Base-by-base conservation (phyloP, 1,140 invertebrate genomes). In the Heliothis virescens region DNA sequence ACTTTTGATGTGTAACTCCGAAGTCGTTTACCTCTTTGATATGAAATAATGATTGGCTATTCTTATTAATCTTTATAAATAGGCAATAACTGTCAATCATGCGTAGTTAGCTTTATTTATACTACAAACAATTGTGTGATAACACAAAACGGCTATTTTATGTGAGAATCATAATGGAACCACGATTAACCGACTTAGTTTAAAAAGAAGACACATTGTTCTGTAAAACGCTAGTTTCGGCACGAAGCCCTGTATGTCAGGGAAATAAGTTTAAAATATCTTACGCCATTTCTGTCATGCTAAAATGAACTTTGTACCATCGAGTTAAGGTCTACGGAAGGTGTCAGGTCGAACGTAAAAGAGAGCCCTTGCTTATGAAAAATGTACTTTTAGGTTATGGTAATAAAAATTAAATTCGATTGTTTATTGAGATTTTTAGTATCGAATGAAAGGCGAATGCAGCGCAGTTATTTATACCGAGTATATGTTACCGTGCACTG, bases 191-290 rank as follows among this genome's bases (percentile, higher is more conserved):
- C 87, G 88, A 90, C 87, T 89, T 87, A 90, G 86, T 90, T 90
- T 87, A 91, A 93, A 93, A 94, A 92, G 86, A 92, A 91, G 90
- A 94, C 83, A 88, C 89, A 93, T 93, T 90, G 88, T 90, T 90
- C 85, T 85, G 86, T 89, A 88, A 91, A 94, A 94, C 91, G 92
- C 85, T 94, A 90, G 90, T 94, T 94, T 94, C 89, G 91, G 92
- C 92, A 94, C 92, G 92, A 91, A 94, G 85, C 86, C 87, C 87
- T 88, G 82, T 92, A 91, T 85, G 88, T 92, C 87, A 92, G 60
- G 81, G 73, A 80, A 84, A 85, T 80, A 89, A 89, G 82, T 81
- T 86, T 83, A 82, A 89, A 90, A 92, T 86, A 86, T 89, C 75
- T 79, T 79, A 84, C 86, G 86, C 83, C 59, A 77, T 65, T 55